Conservation (phyloP, 2,113 vertebrate species). For the Calcarius ornatus region DNA sequence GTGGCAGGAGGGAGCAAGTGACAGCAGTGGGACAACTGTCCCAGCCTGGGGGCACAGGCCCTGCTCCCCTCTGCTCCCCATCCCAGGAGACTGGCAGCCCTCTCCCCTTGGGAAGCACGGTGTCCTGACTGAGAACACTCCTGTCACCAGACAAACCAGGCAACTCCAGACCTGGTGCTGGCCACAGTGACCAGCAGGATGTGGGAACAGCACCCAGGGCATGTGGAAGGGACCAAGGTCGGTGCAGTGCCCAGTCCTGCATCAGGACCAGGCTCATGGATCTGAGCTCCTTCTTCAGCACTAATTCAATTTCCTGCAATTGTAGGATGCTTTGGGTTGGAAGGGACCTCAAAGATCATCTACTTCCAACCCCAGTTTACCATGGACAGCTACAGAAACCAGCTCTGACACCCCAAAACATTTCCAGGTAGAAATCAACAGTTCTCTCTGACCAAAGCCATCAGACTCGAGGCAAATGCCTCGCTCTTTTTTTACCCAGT, state of each 20-base stretch:
- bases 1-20: not conserved
- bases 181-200: not conserved
- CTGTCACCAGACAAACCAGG: not conserved
- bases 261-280: not conserved
- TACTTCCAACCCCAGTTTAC: not conserved
- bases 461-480: rapidly evolving
- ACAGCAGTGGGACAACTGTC: not conserved
- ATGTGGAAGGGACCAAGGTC: not conserved
- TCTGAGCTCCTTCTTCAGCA: not conserved
- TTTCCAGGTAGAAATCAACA: not conserved
- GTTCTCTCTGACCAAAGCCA: not conserved
- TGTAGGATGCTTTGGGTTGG: not conserved
- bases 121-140: not conserved
- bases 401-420: rapidly evolving
- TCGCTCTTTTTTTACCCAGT: not conserved
- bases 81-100: not conserved
- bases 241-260: not conserved
- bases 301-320: not conserved
- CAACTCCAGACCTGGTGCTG: not conserved
- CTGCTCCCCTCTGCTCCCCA: rapidly evolving
- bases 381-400: not conserved
- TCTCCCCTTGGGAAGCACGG: not conserved
- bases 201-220: not conserved
- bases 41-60: rapidly evolving
- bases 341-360: not conserved